phyloP scores from a whole-genome alignment of 2,888 invertebrate genomes.

The Sesamia inferens region DNA sequence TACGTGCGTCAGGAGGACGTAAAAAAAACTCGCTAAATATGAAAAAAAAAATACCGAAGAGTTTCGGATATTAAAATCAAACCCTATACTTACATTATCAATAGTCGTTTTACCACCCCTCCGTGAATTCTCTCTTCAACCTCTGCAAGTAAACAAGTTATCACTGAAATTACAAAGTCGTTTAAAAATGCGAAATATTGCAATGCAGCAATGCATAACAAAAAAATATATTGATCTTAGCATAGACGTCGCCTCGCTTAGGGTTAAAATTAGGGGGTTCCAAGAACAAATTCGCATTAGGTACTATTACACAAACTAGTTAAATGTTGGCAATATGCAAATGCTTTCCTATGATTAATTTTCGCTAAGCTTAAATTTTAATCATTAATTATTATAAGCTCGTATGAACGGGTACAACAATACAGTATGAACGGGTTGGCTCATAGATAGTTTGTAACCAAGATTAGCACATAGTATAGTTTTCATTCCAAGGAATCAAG shows the following conservation, averaged over 20 bases:
- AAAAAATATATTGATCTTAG: background rate
- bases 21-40: too few relatives aligned
- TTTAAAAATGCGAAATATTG: background rate
- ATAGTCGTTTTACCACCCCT: background rate
- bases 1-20: too few relatives aligned
- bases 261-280: background rate
- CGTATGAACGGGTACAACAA: too few relatives aligned
- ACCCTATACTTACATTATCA: slow-evolving; percentile 2
- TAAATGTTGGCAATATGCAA: background rate
- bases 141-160: slow-evolving; percentile 2
- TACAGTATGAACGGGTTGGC: too few relatives aligned
- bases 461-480: too few relatives aligned
- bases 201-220: background rate
- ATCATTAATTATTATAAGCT: too few relatives aligned
- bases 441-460: too few relatives aligned
- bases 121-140: background rate
- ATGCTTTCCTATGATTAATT: background rate
- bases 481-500: too few relatives aligned
- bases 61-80: background rate
- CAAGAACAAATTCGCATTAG: background rate
- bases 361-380: background rate
- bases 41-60: too few relatives aligned
- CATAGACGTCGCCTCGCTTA: background rate
- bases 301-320: background rate
- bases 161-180: background rate